phyloP scores from a whole-genome alignment of 2,113 vertebrate genomes.

The Cottus gobio region DNA sequence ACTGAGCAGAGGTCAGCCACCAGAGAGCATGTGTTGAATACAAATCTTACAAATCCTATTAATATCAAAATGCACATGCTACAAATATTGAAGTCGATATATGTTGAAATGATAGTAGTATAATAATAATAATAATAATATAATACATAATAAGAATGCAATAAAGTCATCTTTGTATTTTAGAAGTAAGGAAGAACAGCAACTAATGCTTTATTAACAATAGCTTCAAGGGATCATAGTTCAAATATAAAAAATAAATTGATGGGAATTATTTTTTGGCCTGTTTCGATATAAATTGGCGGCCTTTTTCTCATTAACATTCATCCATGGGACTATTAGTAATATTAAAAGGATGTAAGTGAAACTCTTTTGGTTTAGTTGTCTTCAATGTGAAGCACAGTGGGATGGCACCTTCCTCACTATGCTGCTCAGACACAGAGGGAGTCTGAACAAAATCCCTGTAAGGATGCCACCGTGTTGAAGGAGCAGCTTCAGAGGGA shows the following conservation, averaged over 20 bases:
- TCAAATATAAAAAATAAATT: background rate
- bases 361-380: background rate
- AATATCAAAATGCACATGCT: background rate
- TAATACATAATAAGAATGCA: background rate
- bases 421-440: background rate
- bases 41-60: too few relatives aligned
- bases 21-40: background rate
- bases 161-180: background rate
- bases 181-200: background rate
- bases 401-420: background rate
- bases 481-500: background rate
- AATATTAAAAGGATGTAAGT: background rate
- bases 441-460: background rate
- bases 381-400: background rate
- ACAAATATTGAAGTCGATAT: too few relatives aligned
- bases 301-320: background rate
- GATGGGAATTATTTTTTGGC: background rate
- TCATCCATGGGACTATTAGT: background rate
- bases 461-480: background rate
- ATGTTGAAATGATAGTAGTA: background rate
- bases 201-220: background rate
- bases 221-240: background rate
- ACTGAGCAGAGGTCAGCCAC: background rate
- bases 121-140: too few relatives aligned
- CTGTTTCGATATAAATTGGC: background rate